Base-by-base conservation (phyloP, 2,113 vertebrate genomes). In the Pangasianodon hypophthalmus region DNA sequence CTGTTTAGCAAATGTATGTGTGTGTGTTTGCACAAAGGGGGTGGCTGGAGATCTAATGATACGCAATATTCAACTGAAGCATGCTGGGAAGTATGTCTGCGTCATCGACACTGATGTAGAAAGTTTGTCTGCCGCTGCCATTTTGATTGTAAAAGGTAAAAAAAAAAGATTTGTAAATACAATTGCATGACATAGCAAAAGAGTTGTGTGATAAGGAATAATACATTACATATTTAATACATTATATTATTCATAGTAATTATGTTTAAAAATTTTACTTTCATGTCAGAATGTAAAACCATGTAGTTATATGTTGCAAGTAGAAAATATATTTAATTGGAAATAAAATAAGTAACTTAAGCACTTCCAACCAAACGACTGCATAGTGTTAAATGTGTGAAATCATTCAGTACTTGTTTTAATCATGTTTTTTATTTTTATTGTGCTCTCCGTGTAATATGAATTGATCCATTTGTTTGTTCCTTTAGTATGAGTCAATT, bases 21-120 rank as follows among this genome's bases (percentile, higher is more conserved):
- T 87, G 52, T 87, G 44, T 88, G 32, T 85, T 29, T 82, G 26
- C 80, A n/a, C 80, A 56, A 93, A 99, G 97, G 97, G 97, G 91
- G 94, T 96, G 0, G 97, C 97, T 0, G 98, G 97, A 6, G 98
- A 98, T 93, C 90, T 99, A 84, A 97, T 98, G 97, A 98, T 98
- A 92, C 97, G 97, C 92, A 98, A 97, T 94, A 97, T 98, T 92
- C 97, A 98, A 93, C 95, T 99, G 93, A 97, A 96, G 83, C 97
- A 99, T 10, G 97, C 96, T 5, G 97, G 97, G 41, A 97, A 96
- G 89, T 98, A 98, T 0, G 96, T 98, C 67, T 99, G 97, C 24
- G 96, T 96, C 95, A 97, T 98, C 90, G 97, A 97, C 92, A 98
- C 97, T 0, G 97, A 95, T 7, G 98, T 98, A 91, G 98, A 99